Percentiles rank a stretch among this genome's conserved stretches.
Evolutionary conservation across 53 echinoderm and acorn worm genomes (phyloP).

Genomic region (Arbacia lixula): DNA sequence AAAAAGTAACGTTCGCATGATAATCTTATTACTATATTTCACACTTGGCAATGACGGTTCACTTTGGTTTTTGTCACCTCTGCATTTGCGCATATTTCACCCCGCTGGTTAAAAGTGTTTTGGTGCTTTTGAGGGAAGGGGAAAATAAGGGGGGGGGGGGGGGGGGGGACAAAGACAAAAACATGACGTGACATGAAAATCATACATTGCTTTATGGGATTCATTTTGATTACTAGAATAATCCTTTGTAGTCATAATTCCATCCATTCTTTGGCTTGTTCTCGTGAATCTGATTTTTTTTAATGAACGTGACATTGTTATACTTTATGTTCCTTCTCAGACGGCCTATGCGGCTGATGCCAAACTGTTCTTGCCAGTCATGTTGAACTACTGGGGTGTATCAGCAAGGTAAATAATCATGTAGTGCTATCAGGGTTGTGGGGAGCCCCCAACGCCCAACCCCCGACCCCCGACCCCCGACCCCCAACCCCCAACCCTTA

Average conservation of each 20-base stretch:
- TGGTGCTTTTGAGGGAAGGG: neutral
- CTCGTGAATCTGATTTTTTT: neutral
- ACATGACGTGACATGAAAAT: neutral
- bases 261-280: no score
- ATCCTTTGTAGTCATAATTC: no score
- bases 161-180: neutral
- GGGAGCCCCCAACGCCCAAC: neutral
- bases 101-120: neutral
- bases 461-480: neutral
- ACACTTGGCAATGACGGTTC: no score
- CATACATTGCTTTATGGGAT: no score
- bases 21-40: no score
- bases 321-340: conserved; percentile 6
- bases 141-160: neutral
- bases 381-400: conserved; percentile 38
- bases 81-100: no score
- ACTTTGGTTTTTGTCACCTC: no score
- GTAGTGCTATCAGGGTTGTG: no score
- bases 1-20: no score
- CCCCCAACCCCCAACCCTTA: neutral
- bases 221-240: no score
- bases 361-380: conserved; percentile 7
- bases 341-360: conserved; percentile 48
- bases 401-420: conserved; percentile 57
- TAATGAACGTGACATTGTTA: neutral